Evolutionary conservation across 2,113 vertebrate species (phyloP), one percentile per base, ranked within the genome.

Genomic region (Corythoichthys haematopterus): DNA sequence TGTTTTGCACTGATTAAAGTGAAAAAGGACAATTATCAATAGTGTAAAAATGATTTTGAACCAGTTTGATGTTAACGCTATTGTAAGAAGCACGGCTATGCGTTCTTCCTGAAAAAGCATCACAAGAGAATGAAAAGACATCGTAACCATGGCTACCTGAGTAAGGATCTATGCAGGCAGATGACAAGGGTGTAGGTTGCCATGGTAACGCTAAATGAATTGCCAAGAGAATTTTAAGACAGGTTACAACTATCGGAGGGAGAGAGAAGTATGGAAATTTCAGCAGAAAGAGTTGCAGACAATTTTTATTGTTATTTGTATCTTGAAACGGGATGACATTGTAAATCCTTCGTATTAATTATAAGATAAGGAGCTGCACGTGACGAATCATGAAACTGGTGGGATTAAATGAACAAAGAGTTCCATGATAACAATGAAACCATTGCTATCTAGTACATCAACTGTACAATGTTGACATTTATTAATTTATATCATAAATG

Each of bases 131-230:
- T 77, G 74, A 81, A 70, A 75, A 69, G 68, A 80, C 71, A 75
- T 69, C 3, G 86, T 87, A 82, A 85, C 85, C 87, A 87, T 90
- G 87, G 73, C 85, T 78, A 87, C 85, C 80, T 35, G 74, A 60
- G 76, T 50, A 83, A 66, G 62, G 74, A 80, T 81, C 78, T 82
- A 78, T 64, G 76, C 71, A 71, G 74, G 68, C 64, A 68, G 60
- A 78, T 69, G 67, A 84, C 75, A 85, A 3, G 69, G 68, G 76
- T 81, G 75, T 52, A 20, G 56, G 86, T 87, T 88, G 79, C 83
- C 74, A 87, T 85, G 85, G 88, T 72, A 81, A 77, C 86, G 63
- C 57, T 70, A 70, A 79, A 80, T 35, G 70, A 66, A 70, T 80
- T 43, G 55, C 65, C 68, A 69, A 58, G 71, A 62, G 73, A 81